These are phyloP conservation scores for Akabosia matsudoensis DNA, from an alignment of 1,140 invertebrate genomes.

Conservation along the genomic window DNA sequence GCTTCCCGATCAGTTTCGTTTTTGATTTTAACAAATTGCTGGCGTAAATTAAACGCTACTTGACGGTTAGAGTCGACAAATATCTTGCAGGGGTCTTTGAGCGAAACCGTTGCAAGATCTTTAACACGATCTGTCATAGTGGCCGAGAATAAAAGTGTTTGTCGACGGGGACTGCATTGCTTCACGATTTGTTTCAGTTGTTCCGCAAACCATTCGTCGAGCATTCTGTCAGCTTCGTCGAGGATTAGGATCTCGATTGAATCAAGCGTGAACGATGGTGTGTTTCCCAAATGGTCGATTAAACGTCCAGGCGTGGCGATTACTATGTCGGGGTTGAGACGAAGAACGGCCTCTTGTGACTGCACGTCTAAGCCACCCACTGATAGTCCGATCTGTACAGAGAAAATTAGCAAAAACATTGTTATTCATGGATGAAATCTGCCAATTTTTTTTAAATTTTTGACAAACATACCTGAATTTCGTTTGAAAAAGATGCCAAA, in stretches of 20 bases:
- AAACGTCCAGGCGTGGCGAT: constrained; percentile 96
- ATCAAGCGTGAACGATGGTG: constrained; percentile 83
- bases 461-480: constrained; percentile 39
- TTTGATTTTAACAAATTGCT: constrained; percentile 91
- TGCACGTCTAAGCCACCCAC: constrained; percentile 73
- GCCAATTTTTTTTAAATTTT: background rate
- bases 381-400: constrained; percentile 71
- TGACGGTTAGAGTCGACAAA: constrained; percentile 94
- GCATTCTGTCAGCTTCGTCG: constrained; percentile 95
- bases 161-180: constrained; percentile 85
- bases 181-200: constrained; percentile 96
- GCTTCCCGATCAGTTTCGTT: constrained; percentile 86
- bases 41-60: constrained; percentile 88
- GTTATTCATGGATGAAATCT: background rate
- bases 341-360: constrained; percentile 72
- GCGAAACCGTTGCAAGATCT: constrained; percentile 84
- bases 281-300: constrained; percentile 95
- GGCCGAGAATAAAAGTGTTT: constrained; percentile 96
- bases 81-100: constrained; percentile 86
- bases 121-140: constrained; percentile 97
- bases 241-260: constrained; percentile 91
- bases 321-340: constrained; percentile 91
- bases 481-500: constrained; percentile 78
- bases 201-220: constrained; percentile 96
- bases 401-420: background rate